Percentiles rank a stretch among this genome's conserved stretches.
These are phyloP conservation scores for Mastigias papua DNA, from an alignment of 30 jellyfish, hydroid and myxozoan genomes.

Conservation along the genomic window DNA sequence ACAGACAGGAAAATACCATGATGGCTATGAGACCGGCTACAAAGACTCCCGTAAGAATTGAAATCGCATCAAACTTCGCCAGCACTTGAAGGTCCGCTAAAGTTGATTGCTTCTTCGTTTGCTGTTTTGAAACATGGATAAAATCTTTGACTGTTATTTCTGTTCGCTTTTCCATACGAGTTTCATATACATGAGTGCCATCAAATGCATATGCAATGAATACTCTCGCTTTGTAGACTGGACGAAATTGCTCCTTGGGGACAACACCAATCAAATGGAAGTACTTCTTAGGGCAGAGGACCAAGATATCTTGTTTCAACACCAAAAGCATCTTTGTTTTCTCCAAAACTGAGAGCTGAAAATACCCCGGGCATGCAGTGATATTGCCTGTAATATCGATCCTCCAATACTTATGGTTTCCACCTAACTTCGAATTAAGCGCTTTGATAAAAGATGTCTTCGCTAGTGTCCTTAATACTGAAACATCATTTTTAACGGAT, in stretches of 20 bases:
- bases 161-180: conserved; percentile 38
- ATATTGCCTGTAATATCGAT: conserved; percentile 30
- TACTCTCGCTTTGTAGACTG: conserved; percentile 33
- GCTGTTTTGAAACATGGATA: neutral
- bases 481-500: neutral
- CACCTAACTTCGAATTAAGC: conserved; percentile 23
- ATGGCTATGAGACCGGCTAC: conserved; percentile 29
- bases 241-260: conserved; percentile 22
- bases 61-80: conserved; percentile 29
- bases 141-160: conserved; percentile 10
- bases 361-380: conserved; percentile 27
- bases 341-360: conserved; percentile 17
- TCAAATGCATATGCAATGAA: conserved; percentile 41
- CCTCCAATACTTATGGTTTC: conserved; percentile 21
- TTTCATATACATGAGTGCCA: conserved; percentile 50
- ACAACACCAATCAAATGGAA: conserved; percentile 37
- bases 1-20: conserved; percentile 25
- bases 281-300: conserved; percentile 38
- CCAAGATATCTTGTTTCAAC: conserved; percentile 35
- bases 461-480: conserved; percentile 19
- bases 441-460: neutral
- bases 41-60: conserved; percentile 36
- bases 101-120: neutral
- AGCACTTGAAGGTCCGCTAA: conserved; percentile 7
- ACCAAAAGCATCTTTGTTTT: conserved; percentile 9